phyloP scores from a whole-genome alignment of 2,888 invertebrate genomes.

The Emmelina monodactyla region DNA sequence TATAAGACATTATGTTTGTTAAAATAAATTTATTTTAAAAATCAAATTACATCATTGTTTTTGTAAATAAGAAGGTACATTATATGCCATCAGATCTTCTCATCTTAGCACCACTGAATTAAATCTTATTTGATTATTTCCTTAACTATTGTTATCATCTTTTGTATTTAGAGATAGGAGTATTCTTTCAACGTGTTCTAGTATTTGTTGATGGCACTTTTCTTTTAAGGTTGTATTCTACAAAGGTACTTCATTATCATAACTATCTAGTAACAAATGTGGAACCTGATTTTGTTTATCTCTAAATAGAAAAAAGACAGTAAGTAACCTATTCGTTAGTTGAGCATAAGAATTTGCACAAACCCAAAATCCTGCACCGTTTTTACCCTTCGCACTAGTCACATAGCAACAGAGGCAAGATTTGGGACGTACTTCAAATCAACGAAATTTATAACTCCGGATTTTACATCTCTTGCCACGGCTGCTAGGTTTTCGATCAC shows the following conservation, averaged over 20 bases:
- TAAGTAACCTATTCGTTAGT: constrained; percentile 24
- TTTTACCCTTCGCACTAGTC: constrained; percentile 24
- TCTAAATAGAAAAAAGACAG: not conserved
- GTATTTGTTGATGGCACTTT: too few species aligned
- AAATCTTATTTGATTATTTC: too few species aligned
- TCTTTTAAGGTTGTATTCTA: too few species aligned
- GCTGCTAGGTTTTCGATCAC: constrained; percentile 39
- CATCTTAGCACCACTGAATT: too few species aligned
- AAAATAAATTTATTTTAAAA: too few species aligned
- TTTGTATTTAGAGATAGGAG: too few species aligned
- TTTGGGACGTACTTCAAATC: constrained; percentile 3
- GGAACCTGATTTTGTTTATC: too few species aligned
- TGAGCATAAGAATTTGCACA: constrained; percentile 34
- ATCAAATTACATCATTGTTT: constrained; percentile 30
- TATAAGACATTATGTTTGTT: constrained; percentile 13
- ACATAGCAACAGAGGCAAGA: constrained; percentile 60
- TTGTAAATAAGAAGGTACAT: constrained; percentile 27
- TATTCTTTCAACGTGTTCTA: too few species aligned
- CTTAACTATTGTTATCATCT: too few species aligned
- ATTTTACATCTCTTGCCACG: constrained; percentile 51
- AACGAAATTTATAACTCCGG: not conserved
- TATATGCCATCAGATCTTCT: too few species aligned
- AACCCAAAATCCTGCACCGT: constrained; percentile 25
- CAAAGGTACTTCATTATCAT: too few species aligned
- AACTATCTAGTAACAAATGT: too few species aligned